Evolutionary conservation across 2,113 vertebrate genomes (phyloP).

Genomic region (Chionomys nivalis): DNA sequence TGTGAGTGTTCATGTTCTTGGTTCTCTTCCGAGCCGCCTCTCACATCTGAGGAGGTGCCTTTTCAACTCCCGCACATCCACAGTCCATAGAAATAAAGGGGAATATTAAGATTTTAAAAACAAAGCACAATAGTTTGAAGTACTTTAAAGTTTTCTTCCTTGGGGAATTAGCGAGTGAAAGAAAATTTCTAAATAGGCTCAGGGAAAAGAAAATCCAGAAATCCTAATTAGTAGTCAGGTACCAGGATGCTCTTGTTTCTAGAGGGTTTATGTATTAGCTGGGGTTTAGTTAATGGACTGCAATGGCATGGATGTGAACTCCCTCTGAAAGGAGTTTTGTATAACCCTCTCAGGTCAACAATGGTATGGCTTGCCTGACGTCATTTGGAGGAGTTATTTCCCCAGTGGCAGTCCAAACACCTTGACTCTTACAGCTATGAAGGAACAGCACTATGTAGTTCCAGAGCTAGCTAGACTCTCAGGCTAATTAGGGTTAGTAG

Average conservation of each 20-base stretch:
- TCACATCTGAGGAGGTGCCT: not conserved
- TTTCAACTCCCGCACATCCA: not conserved
- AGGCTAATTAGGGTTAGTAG: not conserved
- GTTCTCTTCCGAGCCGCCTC: not conserved
- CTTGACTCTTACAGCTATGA: not conserved
- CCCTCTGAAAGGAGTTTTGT: constrained; percentile 56
- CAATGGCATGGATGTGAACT: not conserved
- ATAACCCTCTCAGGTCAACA: too few relatives aligned
- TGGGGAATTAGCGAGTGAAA: not conserved
- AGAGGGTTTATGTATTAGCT: constrained; percentile 42
- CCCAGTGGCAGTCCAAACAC: not conserved
- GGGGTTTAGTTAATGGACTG: constrained; percentile 21
- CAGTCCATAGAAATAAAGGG: not conserved
- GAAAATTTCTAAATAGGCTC: constrained; percentile 18
- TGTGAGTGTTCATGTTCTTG: not conserved
- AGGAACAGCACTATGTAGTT: not conserved
- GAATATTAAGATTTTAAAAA: constrained; percentile 13
- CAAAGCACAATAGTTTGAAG: not conserved
- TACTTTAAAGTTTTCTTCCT: not conserved
- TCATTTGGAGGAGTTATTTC: not conserved
- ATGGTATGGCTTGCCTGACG: constrained; percentile 25
- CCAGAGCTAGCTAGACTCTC: not conserved
- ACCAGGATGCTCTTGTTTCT: not conserved
- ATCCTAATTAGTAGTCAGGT: not conserved
- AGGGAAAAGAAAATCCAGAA: constrained; percentile 20